Conservation (phyloP, 2,888 invertebrate species). For the Anagyrus pseudococci region DNA sequence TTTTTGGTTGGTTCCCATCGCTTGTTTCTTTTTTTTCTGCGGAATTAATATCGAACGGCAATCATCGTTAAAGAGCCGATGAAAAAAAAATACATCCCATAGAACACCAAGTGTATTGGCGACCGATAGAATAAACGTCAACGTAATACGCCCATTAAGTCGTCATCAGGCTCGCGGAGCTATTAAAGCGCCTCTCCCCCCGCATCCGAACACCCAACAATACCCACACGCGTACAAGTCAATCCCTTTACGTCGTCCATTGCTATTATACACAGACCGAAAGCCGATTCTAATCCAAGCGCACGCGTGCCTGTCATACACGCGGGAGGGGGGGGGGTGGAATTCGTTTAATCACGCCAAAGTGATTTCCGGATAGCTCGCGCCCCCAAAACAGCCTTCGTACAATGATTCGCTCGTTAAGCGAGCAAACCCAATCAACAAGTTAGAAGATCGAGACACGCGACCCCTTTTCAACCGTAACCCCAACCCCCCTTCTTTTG, state of each 20-base stretch:
- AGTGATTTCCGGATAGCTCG: constrained; percentile 22
- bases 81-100: too few species aligned
- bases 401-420: constrained; percentile 40
- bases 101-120: too few species aligned
- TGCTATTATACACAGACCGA: constrained; percentile 9
- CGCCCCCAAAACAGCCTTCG: background rate
- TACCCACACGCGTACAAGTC: constrained; percentile 3
- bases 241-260: background rate
- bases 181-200: too few species aligned
- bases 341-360: constrained; percentile 34
- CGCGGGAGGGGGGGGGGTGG: background rate
- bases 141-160: too few species aligned
- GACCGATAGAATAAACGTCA: too few species aligned
- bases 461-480: background rate
- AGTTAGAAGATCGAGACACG: constrained; percentile 29
- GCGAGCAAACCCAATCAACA: constrained; percentile 45
- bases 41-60: too few species aligned
- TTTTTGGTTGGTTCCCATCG: too few species aligned
- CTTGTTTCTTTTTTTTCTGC: too few species aligned
- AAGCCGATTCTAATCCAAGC: too few species aligned
- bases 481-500: background rate
- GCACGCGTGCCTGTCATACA: background rate
- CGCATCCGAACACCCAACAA: too few species aligned
- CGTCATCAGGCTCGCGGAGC: too few species aligned
- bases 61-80: too few species aligned